A percentile compares a stretch with the other conserved stretches of the same genome.
Conservation (phyloP, 2,113 vertebrate genomes). For the Varanus komodoensis region DNA sequence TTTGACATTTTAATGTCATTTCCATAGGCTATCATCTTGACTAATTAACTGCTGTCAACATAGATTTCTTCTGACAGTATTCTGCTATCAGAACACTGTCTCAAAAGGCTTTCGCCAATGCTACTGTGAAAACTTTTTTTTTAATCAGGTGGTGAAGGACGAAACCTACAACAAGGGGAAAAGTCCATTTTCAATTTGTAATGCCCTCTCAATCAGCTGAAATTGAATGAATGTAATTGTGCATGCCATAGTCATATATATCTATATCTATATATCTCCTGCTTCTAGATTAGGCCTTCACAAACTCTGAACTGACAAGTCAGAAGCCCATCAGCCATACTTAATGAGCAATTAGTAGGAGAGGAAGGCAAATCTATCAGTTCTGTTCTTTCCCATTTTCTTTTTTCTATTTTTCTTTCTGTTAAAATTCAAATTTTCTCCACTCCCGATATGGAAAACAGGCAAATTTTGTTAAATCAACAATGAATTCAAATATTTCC, state of each 20-base stretch:
- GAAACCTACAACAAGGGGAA: background rate
- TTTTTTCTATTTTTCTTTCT: too few species aligned
- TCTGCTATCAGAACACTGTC: slow-evolving; percentile 6
- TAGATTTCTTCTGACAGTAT: slow-evolving; percentile 28
- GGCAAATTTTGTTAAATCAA: too few species aligned
- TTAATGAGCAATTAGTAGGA: background rate
- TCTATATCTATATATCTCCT: background rate
- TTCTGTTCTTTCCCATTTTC: too few species aligned
- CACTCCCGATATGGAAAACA: too few species aligned
- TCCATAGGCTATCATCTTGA: slow-evolving; percentile 38
- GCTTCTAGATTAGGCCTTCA: background rate
- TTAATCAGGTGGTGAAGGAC: background rate
- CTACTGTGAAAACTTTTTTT: background rate
- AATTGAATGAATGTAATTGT: background rate
- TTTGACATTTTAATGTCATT: slow-evolving; percentile 47
- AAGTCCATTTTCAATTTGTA: background rate
- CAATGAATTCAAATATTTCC: too few species aligned
- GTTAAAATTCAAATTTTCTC: too few species aligned
- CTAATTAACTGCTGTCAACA: slow-evolving; percentile 31
- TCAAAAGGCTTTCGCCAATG: background rate
- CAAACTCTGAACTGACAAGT: too few species aligned
- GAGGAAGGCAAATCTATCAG: too few species aligned
- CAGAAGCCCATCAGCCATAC: background rate
- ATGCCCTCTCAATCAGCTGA: background rate
- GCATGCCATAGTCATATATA: too few species aligned